phyloP scores from a whole-genome alignment of 2,113 vertebrate genomes.

The Oryzias woworae region DNA sequence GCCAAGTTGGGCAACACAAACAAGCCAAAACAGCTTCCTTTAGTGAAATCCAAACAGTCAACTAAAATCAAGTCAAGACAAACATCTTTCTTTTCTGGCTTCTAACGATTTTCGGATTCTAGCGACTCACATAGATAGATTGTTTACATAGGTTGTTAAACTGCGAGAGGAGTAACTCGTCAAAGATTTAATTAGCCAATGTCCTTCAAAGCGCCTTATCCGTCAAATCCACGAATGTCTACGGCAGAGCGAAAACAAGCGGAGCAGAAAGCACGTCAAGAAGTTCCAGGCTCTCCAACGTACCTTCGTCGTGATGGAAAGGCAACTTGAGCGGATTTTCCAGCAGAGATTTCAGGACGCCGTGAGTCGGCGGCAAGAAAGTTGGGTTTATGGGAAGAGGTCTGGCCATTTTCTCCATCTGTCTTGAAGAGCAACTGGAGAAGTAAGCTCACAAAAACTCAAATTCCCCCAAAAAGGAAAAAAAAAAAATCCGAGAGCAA shows the following conservation, averaged over 20 bases:
- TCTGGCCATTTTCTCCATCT: slow-evolving; percentile 90
- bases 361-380: slow-evolving; percentile 93
- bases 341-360: slow-evolving; percentile 95
- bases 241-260: neutral
- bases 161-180: neutral
- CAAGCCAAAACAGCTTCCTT: neutral
- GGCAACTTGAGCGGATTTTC: slow-evolving; percentile 96
- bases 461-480: slow-evolving; percentile 8
- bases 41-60: neutral
- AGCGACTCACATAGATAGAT: neutral
- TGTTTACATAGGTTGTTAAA: slow-evolving; percentile 14
- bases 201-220: neutral
- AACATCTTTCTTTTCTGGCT: neutral
- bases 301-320: slow-evolving; percentile 93
- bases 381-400: slow-evolving; percentile 84
- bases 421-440: slow-evolving; percentile 38
- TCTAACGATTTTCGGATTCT: neutral
- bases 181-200: neutral
- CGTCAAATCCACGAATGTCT: slow-evolving; percentile 14
- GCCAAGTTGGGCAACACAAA: no score
- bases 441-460: slow-evolving; percentile 28
- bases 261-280: neutral
- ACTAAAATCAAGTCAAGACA: neutral
- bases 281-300: neutral
- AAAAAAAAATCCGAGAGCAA: neutral